These are phyloP conservation scores for Hemiprocne comata DNA, from an alignment of 2,113 vertebrate genomes.

Conservation along the genomic window DNA sequence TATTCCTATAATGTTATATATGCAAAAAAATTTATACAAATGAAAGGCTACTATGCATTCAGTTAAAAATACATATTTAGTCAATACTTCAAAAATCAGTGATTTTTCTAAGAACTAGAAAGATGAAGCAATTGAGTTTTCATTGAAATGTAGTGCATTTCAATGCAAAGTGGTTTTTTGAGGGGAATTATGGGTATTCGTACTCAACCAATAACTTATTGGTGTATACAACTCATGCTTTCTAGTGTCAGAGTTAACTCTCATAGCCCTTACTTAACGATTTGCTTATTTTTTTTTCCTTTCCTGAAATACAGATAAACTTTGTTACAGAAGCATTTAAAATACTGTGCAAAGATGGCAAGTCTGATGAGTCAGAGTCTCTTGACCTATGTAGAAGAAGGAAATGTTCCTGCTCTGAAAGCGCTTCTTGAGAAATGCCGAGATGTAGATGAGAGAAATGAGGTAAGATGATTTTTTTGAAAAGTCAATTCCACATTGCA, in stretches of 20 bases:
- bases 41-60: not conserved
- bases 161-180: not conserved
- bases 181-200: not conserved
- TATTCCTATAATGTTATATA: not conserved
- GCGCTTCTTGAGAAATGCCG: conserved; percentile 93
- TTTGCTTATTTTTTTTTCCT: not conserved
- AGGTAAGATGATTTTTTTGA: conserved; percentile 77
- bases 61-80: not conserved
- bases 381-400: conserved; percentile 92
- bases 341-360: conserved; percentile 83
- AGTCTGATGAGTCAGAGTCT: conserved; percentile 89
- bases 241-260: not conserved
- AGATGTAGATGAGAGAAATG: conserved; percentile 95
- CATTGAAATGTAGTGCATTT: not conserved
- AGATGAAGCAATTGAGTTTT: not conserved
- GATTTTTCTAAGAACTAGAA: not conserved
- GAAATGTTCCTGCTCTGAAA: conserved; percentile 90
- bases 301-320: conserved; percentile 28
- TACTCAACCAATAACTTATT: not conserved
- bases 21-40: not conserved
- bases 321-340: not conserved
- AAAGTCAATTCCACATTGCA: not conserved
- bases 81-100: not conserved
- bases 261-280: not conserved
- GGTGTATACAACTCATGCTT: not conserved